phyloP scores from a whole-genome alignment of 2,113 vertebrate species.

The Mustela lutreola region DNA sequence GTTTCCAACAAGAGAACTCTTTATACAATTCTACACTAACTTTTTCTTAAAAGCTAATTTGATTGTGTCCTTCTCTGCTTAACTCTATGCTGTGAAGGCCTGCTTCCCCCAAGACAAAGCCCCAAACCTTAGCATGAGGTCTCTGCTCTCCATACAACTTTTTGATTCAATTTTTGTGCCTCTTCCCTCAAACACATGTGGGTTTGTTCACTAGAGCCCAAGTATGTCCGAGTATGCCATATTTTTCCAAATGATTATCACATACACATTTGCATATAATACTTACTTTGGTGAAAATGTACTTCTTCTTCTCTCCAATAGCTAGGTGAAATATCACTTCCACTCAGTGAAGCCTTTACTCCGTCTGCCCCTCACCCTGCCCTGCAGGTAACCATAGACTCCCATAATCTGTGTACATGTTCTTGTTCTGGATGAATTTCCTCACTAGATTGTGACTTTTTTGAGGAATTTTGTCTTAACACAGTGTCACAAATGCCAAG shows the following conservation, averaged over 20 bases:
- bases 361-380: neutral
- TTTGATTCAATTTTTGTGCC: neutral
- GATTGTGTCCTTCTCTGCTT: neutral
- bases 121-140: neutral
- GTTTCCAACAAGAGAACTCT: neutral
- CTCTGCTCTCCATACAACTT: neutral
- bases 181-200: neutral
- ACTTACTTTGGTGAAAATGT: neutral
- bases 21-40: neutral
- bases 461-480: neutral
- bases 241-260: neutral
- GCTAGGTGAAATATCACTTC: neutral
- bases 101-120: neutral
- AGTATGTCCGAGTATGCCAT: neutral
- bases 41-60: neutral
- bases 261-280: neutral
- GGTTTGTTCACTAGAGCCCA: neutral
- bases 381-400: neutral
- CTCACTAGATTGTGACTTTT: neutral
- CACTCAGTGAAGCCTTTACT: neutral
- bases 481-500: neutral
- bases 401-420: neutral
- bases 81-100: neutral
- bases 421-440: neutral
- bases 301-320: neutral